phyloP scores from a whole-genome alignment of 2,888 invertebrate species.

The Eupeodes luniger region DNA sequence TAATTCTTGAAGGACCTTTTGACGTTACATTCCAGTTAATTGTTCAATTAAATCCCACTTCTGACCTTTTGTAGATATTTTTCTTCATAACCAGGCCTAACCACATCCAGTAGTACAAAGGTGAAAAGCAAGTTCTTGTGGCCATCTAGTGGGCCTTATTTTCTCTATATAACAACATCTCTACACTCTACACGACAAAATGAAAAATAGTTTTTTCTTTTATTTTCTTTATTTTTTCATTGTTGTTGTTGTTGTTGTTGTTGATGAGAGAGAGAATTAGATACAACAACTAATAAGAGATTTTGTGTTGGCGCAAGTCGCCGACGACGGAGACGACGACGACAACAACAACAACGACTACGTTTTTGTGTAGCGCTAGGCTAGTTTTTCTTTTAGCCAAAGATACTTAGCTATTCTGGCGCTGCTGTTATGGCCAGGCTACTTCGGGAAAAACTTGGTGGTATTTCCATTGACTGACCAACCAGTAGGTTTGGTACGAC shows the following conservation, averaged over 20 bases:
- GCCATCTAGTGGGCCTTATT: not conserved
- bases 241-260: too few species aligned
- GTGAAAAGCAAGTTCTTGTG: not conserved
- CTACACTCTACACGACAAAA: slow-evolving; percentile 21
- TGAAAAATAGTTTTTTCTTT: slow-evolving; percentile 2
- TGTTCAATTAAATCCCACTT: not conserved
- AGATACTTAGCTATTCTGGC: slow-evolving; percentile 50
- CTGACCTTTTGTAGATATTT: not conserved
- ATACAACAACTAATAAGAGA: slow-evolving; percentile 60
- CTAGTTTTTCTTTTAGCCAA: slow-evolving; percentile 46
- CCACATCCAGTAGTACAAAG: not conserved
- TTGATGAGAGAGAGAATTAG: slow-evolving; percentile 36
- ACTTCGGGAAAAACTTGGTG: slow-evolving; percentile 40
- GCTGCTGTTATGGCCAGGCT: slow-evolving; percentile 12
- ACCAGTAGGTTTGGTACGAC: not conserved
- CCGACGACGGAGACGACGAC: not conserved
- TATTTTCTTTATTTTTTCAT: not conserved
- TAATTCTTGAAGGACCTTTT: too few species aligned
- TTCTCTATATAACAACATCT: slow-evolving; percentile 4
- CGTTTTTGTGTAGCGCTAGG: not conserved
- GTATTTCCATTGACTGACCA: slow-evolving; percentile 67
- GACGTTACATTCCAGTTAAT: too few species aligned
- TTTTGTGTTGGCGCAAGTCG: slow-evolving; percentile 54
- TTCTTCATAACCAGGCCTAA: not conserved
- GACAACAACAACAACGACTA: not conserved